Evolutionary conservation across 2,888 invertebrate genomes (phyloP).

Genomic region (Drosophila mimetica): DNA sequence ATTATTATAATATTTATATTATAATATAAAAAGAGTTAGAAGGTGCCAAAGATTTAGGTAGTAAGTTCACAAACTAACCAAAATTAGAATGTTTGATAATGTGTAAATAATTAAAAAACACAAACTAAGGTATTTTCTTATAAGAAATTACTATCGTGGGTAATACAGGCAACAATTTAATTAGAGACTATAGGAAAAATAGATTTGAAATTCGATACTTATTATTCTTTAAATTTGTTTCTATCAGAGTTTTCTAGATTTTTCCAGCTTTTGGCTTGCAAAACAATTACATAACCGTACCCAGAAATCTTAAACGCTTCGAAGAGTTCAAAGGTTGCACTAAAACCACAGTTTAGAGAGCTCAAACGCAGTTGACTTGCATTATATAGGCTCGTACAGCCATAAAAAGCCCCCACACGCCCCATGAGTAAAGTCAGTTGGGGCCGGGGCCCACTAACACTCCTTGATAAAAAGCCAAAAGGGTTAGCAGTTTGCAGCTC

Average conservation of each 20-base stretch:
- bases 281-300: conserved; percentile 4
- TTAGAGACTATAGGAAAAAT: too few species aligned
- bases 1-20: too few species aligned
- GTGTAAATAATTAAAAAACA: too few species aligned
- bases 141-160: too few species aligned
- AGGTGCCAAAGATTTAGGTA: too few species aligned
- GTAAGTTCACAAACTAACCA: too few species aligned
- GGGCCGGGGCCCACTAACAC: conserved; percentile 19
- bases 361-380: conserved; percentile 32
- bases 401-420: conserved; percentile 17
- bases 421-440: conserved; percentile 4
- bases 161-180: too few species aligned
- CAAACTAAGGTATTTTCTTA: too few species aligned
- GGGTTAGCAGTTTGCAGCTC: conserved; percentile 47
- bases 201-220: too few species aligned
- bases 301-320: background rate
- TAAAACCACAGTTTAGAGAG: conserved; percentile 17
- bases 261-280: background rate
- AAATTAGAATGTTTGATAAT: too few species aligned
- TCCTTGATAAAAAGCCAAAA: conserved; percentile 12
- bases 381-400: conserved; percentile 20
- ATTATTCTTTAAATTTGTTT: too few species aligned
- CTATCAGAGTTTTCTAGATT: background rate
- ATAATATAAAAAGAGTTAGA: too few species aligned
- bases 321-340: conserved; percentile 24